Percentiles rank a stretch among this genome's conserved stretches.
These are phyloP conservation scores for Bombyx huttoni DNA, from an alignment of 2,888 invertebrate species.

Conservation along the genomic window DNA sequence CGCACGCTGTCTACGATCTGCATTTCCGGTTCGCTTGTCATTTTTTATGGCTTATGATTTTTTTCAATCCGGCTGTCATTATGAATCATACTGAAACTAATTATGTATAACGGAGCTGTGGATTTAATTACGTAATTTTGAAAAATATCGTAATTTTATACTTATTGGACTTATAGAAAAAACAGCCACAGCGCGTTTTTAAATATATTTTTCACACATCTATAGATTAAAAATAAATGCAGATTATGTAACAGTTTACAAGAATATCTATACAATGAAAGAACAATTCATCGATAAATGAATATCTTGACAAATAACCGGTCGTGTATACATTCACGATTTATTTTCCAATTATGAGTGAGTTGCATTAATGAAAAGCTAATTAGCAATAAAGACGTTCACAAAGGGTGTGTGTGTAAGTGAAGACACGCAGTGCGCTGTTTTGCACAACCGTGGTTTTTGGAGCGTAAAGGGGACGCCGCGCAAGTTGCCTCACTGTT, in stretches of 20 bases:
- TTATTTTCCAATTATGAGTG: neutral
- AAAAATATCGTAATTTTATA: neutral
- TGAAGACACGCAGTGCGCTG: conserved; percentile 12
- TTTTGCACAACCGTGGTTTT: conserved; percentile 61
- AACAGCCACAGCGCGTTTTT: no score
- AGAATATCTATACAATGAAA: neutral
- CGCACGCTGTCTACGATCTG: conserved; percentile 49
- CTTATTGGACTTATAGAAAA: neutral
- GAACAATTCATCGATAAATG: neutral
- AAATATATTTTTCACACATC: neutral
- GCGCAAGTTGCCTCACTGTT: conserved; percentile 40
- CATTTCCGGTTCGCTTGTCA: conserved; percentile 68
- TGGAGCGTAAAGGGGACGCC: conserved; percentile 64
- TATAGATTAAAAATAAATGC: neutral
- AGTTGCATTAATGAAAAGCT: neutral
- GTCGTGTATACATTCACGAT: neutral
- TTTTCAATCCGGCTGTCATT: conserved; percentile 26
- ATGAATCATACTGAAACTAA: conserved; percentile 25
- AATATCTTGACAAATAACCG: neutral
- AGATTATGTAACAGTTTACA: neutral
- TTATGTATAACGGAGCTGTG: conserved; percentile 8
- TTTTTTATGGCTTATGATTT: conserved; percentile 63
- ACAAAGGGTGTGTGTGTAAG: conserved; percentile 5
- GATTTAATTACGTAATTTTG: neutral
- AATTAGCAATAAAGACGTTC: conserved; percentile 4